These are phyloP conservation scores for Mus spicilegus DNA, from an alignment of 2,113 vertebrate species.

Conservation along the genomic window DNA sequence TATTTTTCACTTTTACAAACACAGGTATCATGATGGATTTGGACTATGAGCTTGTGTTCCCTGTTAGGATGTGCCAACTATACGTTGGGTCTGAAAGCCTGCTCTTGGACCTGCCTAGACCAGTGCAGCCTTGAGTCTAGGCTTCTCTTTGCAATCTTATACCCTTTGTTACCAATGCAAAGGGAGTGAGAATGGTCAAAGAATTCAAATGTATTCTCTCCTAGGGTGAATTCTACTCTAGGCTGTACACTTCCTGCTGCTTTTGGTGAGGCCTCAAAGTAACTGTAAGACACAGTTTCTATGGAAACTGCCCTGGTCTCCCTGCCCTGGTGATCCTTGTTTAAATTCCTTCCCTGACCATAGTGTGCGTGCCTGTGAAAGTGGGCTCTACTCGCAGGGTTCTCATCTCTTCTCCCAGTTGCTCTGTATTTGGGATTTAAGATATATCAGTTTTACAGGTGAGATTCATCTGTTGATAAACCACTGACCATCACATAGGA, in stretches of 20 bases:
- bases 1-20: not conserved
- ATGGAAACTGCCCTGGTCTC: slow-evolving; percentile 58
- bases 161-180: not conserved
- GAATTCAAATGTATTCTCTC: not conserved
- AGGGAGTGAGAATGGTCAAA: not conserved
- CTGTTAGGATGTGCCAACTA: not conserved
- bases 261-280: slow-evolving; percentile 42
- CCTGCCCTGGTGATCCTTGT: slow-evolving; percentile 40
- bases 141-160: not conserved
- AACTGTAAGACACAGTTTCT: slow-evolving; percentile 55
- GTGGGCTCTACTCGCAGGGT: not conserved
- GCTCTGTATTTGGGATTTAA: slow-evolving; percentile 3
- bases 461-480: slow-evolving; percentile 28
- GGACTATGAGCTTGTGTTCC: not conserved
- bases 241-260: not conserved
- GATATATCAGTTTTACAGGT: not conserved
- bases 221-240: not conserved
- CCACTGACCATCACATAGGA: not conserved
- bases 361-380: slow-evolving; percentile 29
- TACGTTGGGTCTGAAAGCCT: not conserved
- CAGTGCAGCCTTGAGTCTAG: not conserved
- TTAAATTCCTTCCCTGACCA: slow-evolving; percentile 54
- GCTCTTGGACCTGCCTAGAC: not conserved
- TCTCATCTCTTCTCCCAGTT: not conserved
- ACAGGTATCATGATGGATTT: not conserved